These are phyloP conservation scores for Bembecia ichneumoniformis DNA, from an alignment of 2,888 invertebrate genomes.

Conservation along the genomic window DNA sequence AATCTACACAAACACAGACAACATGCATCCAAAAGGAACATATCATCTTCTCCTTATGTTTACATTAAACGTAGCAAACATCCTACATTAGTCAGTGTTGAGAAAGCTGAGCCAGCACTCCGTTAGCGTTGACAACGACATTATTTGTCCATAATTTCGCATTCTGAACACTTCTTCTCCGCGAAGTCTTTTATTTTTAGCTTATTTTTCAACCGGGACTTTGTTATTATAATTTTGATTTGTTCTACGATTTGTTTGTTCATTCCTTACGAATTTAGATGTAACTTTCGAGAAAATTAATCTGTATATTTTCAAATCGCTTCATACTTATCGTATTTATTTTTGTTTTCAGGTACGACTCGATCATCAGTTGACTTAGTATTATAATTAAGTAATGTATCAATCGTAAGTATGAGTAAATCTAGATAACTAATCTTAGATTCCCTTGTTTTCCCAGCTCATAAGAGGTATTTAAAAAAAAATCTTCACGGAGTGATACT, in stretches of 20 bases:
- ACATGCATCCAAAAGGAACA: too few species aligned
- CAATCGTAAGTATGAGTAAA: too few species aligned
- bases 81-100: conserved; percentile 38
- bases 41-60: too few species aligned
- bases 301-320: too few species aligned
- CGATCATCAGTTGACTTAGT: too few species aligned
- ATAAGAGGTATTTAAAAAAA: neutral
- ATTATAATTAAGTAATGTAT: too few species aligned
- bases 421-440: too few species aligned
- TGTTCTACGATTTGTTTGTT: neutral
- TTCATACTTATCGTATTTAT: too few species aligned
- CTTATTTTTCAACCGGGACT: conserved; percentile 1
- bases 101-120: conserved; percentile 25
- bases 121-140: conserved; percentile 42
- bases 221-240: neutral
- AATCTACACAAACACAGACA: too few species aligned
- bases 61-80: conserved; percentile 13
- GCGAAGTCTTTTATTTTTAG: conserved; percentile 9
- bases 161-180: conserved; percentile 25
- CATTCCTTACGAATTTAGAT: neutral
- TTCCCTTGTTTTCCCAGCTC: too few species aligned
- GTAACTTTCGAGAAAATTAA: neutral
- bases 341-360: too few species aligned
- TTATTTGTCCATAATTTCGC: conserved; percentile 46
- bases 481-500: neutral